Percentiles rank a stretch among this genome's conserved stretches.
These are phyloP conservation scores for Mesorhabditis spiculigera DNA, from an alignment of 2,888 invertebrate species.

Conservation along the genomic window DNA sequence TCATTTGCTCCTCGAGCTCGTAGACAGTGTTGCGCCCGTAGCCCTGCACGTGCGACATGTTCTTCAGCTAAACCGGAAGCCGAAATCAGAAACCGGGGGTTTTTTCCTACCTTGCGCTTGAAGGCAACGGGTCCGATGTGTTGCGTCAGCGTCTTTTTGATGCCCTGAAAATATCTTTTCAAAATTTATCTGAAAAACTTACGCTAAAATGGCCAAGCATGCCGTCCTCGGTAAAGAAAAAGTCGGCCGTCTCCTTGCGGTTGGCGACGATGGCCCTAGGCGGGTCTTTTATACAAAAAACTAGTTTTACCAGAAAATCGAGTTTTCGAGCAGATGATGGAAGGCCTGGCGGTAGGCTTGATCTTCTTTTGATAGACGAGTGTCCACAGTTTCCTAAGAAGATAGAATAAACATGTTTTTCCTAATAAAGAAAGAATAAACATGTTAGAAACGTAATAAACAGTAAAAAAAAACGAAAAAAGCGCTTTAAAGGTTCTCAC, in stretches of 20 bases:
- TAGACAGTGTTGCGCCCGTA: slow-evolving; percentile 58
- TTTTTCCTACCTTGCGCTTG: not conserved
- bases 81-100: too few relatives aligned
- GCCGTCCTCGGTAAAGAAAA: not conserved
- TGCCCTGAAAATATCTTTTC: slow-evolving; percentile 4
- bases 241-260: slow-evolving; percentile 5
- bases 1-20: slow-evolving; percentile 45
- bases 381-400: not conserved
- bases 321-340: not conserved
- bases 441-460: too few relatives aligned
- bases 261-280: not conserved
- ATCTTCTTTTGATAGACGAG: not conserved
- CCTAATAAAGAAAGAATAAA: too few relatives aligned
- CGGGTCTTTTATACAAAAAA: not conserved
- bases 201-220: slow-evolving; percentile 9
- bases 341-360: slow-evolving; percentile 5
- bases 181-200: slow-evolving; percentile 7
- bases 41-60: slow-evolving; percentile 48
- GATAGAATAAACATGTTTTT: too few relatives aligned
- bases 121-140: not conserved
- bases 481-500: too few relatives aligned
- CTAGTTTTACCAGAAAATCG: not conserved
- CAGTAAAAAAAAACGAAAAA: too few relatives aligned
- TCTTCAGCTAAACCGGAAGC: slow-evolving; percentile 26
- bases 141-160: slow-evolving; percentile 7